Conservation (phyloP, 30 jellyfish, hydroid and myxozoan species). For the Aurelia coerulea region DNA sequence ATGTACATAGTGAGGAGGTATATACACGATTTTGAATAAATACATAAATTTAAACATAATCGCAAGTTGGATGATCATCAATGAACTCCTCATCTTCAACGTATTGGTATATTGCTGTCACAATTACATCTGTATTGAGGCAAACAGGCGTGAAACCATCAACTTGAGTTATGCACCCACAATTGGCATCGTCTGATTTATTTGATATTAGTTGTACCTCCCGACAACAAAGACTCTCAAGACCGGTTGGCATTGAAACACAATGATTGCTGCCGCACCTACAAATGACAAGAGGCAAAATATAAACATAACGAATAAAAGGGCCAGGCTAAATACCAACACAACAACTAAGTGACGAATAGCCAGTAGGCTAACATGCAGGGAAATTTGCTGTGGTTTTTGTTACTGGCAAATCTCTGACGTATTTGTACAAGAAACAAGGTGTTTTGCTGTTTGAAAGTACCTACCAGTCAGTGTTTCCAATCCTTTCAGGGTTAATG, state of each 20-base stretch:
- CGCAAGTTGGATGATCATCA: constrained; percentile 35
- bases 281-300: too few species aligned
- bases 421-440: background rate
- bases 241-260: constrained; percentile 23
- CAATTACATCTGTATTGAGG: constrained; percentile 22
- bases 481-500: constrained; percentile 8
- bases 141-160: constrained; percentile 43
- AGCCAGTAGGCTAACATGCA: too few species aligned
- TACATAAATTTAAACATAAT: background rate
- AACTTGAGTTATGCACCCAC: constrained; percentile 35
- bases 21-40: too few species aligned
- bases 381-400: background rate
- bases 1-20: too few species aligned
- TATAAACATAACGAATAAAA: background rate
- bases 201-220: constrained; percentile 9
- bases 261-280: constrained; percentile 26
- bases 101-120: constrained; percentile 42
- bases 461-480: constrained; percentile 32
- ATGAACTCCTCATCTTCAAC: constrained; percentile 48
- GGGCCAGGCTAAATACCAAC: constrained; percentile 11
- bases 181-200: constrained; percentile 21
- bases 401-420: constrained; percentile 2
- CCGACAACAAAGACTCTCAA: constrained; percentile 21
- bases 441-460: background rate
- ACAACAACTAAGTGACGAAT: background rate